Base-by-base conservation (phyloP, 2,888 invertebrate species). In the Drosophila lutescens region DNA sequence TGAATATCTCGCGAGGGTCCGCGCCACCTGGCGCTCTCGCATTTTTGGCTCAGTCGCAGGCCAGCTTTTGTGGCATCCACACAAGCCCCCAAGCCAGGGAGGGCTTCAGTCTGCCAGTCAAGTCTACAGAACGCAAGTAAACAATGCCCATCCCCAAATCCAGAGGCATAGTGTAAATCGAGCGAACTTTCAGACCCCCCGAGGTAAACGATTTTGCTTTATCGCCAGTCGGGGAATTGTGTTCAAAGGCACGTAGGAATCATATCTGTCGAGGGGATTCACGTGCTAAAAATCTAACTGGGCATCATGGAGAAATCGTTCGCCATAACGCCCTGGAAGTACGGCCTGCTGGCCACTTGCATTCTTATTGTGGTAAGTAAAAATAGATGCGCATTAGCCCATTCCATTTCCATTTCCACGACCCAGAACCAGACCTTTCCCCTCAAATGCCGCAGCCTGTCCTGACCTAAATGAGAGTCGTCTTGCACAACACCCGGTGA, bases 291-390 rank as follows among this genome's bases (percentile, higher is more conserved):
- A 3, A 36, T 15, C 15, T 30, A 10, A n/a, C n/a, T 15, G n/a
- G 17, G 36, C 57, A 70, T 36, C 67, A 90, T 90, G 91, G 88
- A 91, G 72, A 79, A 90, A 77, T 83, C 89, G 17, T 85, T 91
- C 59, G 76, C 86, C n/a, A 78, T 80, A 53, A 74, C 83, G 26
- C 80, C 89, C 60, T 90, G 90, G 90, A 91, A 91, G 70, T 90
- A 90, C 77, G 87, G 83, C 47, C 59, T 90, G 15, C 80, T 90
- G 50, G 79, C 80, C 66, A 79, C 89, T 49, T 89, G 80, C 70
- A 74, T 83, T 74, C 54, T 91, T 9, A 87, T 90, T 69, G 80
- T 85, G 86, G 90, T 90, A 78, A 90, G 91, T 90, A 55, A 12
- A 15, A 36, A 34, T 32, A 65, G 65, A 63, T 49, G 49, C 49